Evolutionary conservation across 2,113 vertebrate genomes (phyloP).

Genomic region (Climacteris rufus): DNA sequence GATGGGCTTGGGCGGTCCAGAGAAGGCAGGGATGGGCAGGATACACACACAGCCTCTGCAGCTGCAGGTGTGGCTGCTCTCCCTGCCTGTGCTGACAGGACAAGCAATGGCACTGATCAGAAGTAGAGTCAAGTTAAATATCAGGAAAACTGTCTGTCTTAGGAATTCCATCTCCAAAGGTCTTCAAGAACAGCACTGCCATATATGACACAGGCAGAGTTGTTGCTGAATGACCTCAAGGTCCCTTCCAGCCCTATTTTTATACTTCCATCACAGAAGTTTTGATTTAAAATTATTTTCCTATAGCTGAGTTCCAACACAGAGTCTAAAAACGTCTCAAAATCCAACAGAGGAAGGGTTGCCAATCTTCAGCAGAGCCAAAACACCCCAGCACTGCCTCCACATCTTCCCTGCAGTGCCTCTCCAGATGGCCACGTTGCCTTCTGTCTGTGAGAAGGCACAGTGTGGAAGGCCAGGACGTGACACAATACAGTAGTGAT

Average conservation of each 20-base stretch:
- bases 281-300: slow-evolving; percentile 30
- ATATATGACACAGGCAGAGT: not conserved
- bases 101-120: not conserved
- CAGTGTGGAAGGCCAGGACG: not conserved
- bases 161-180: not conserved
- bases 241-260: slow-evolving; percentile 21
- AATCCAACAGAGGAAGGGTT: not conserved
- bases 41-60: not conserved
- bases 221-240: not conserved
- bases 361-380: not conserved
- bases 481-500: not conserved
- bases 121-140: not conserved
- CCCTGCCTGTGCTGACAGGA: not conserved
- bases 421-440: not conserved
- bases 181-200: slow-evolving; percentile 1
- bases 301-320: not conserved
- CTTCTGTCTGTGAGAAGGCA: not conserved
- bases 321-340: not conserved
- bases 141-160: not conserved
- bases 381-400: not conserved
- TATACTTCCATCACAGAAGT: not conserved
- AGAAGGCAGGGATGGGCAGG: not conserved
- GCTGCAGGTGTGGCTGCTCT: not conserved
- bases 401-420: not conserved
- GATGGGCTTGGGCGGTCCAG: not conserved